Evolutionary conservation across 2,888 invertebrate genomes (phyloP), one percentile per base, ranked within the genome.

Genomic region (Erebia palarica): DNA sequence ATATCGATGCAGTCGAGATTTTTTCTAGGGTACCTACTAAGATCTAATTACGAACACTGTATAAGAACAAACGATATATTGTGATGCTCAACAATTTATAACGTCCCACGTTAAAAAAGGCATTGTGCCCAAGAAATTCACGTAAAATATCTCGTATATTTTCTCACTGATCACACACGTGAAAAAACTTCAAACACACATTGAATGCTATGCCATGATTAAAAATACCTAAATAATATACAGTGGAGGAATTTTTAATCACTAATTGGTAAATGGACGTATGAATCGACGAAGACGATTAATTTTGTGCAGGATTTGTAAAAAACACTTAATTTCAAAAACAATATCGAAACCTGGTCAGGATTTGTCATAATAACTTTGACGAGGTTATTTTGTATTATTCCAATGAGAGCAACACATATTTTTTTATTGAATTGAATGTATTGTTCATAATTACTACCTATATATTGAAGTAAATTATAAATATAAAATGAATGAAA

Each of bases 211-310:
- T 81, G 84, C 84, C 84, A 86, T 82, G 80, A 78, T 79, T 79
- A 81, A 80, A 81, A 83, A 83, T 83, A 86, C 82, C 84, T 87
- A 87, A 84, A 85, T 83, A 84, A 87, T 90, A 91, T 90, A 92
- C 91, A 92, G 91, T 87, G 86, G 91, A 92, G 92, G 91, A 92
- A 92, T 88, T 83, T 72, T 66, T 74, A 78, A 36, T 82, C 80
- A 84, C 84, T 88, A 85, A 89, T 84, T 82, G 82, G 81, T 88
- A 87, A 88, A 89, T 91, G 91, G 91, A 91, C 91, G 89, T 87
- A 86, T 87, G 84, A 86, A 82, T 88, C 71, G 71, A 27, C 36
- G 60, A 71, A 75, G 66, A 71, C 69, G 72, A 76, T 70, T 71
- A 65, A 74, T 67, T 71, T 75, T 74, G 69, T 74, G 71, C 75